These are phyloP conservation scores for Orchestia grillus DNA, from an alignment of 1,140 invertebrate species.

Conservation along the genomic window DNA sequence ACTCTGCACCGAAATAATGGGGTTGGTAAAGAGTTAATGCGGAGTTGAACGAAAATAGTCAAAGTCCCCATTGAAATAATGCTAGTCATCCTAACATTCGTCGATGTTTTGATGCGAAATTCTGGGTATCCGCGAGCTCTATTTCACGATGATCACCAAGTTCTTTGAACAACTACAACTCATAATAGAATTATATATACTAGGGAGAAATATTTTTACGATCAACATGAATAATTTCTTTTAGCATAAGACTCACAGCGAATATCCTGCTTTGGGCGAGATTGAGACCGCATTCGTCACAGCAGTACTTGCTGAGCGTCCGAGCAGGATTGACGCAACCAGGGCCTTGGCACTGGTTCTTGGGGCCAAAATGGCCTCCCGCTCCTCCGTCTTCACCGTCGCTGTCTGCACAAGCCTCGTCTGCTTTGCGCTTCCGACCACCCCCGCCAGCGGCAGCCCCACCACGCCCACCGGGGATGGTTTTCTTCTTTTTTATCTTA, in stretches of 20 bases:
- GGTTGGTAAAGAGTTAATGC: too few species aligned
- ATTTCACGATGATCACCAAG: neutral
- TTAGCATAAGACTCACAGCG: constrained; percentile 74
- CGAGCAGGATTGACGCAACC: constrained; percentile 84
- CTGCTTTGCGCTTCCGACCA: constrained; percentile 43
- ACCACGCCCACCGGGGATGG: neutral
- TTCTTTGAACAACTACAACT: too few species aligned
- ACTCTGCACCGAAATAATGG: too few species aligned
- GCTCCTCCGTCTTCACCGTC: neutral
- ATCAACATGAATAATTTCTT: neutral
- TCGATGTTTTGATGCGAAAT: neutral
- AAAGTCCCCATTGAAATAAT: too few species aligned
- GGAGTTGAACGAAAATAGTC: too few species aligned
- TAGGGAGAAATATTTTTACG: neutral
- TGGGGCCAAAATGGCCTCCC: neutral
- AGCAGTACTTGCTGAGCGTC: constrained; percentile 93
- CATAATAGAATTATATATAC: too few species aligned
- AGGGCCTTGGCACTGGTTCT: constrained; percentile 89
- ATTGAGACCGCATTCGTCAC: constrained; percentile 90
- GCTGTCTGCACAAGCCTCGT: constrained; percentile 1
- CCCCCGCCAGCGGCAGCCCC: neutral
- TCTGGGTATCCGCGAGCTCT: neutral
- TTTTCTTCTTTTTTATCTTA: constrained; percentile 34
- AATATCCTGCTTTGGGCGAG: constrained; percentile 89
- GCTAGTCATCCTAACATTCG: too few species aligned